Base-by-base conservation (phyloP, 2,113 vertebrate species). In the Rhodinocichla rosea region DNA sequence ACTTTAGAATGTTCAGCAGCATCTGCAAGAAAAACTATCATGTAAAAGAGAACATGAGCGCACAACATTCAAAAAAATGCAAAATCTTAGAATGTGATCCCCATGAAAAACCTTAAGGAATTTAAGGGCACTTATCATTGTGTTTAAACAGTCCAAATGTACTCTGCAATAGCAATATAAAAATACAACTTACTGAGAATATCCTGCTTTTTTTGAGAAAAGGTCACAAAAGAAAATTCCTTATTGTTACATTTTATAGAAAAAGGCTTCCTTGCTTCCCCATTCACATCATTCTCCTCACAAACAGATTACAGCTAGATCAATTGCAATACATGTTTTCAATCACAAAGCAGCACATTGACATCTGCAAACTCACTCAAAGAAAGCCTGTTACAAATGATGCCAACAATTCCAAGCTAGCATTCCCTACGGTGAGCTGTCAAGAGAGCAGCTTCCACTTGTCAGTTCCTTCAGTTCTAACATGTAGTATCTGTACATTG, bases 21-120 rank as follows among this genome's bases (percentile, higher is more conserved):
- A 97, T 96, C 91, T 97, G 90, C 74, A 95, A 95, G 94, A 95
- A 60, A 91, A 97, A 70, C 89, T 77, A 74, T 63, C 76, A 50
- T 30, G 40, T 50, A 83, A 83, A 92, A 89, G 71, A 92, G 57
- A 92, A 93, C 32, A 89, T 21, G n/a, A 94, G 50, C 13, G 30
- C 20, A 77, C 8, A 47, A 65, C 32, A 52, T n/a, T 53, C 15
- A 53, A 95, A 85, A 88, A 71, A 30, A 37, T 1, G n/a, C 59
- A 24, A 90, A 73, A 32, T 44, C 50, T 80, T 55, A 49, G 15
- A 64, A 49, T 0, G 0, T 23, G 18, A 67, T 44, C 18, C 7
- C n/a, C 20, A 39, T 50, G 26, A 20, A 57, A 83, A 83, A 79
- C 23, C 16, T 60, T 42, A 55, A 35, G 11, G 23, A 69, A 65